A percentile compares a stretch with the other conserved stretches of the same genome.
Evolutionary conservation across 2,797 vertebrate species (phyloP).

Genomic region (Enteromius thamalakanensis): DNA sequence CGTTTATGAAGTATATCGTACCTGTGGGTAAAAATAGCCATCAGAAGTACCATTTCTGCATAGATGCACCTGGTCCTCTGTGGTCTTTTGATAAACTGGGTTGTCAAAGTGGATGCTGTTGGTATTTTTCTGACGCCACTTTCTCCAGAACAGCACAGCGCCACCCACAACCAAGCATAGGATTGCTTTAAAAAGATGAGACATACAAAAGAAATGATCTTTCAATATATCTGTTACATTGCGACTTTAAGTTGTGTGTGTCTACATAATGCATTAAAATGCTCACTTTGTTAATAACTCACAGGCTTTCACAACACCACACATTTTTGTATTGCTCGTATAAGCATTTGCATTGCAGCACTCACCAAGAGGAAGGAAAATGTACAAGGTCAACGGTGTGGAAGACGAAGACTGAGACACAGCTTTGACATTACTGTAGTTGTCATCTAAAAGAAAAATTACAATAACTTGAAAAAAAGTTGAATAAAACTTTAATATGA

Average conservation of each 20-base stretch:
- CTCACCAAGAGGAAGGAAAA: slow-evolving; percentile 83
- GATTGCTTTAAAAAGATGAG: slow-evolving; percentile 67
- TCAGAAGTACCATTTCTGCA: slow-evolving; percentile 81
- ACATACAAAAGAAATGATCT: neutral
- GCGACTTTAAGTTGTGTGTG: neutral
- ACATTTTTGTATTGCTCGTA: neutral
- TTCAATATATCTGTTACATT: neutral
- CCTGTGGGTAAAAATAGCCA: slow-evolving; percentile 83
- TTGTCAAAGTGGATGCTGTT: slow-evolving; percentile 94
- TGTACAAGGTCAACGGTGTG: slow-evolving; percentile 69
- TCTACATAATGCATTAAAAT: neutral
- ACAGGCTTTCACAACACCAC: neutral
- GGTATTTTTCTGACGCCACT: slow-evolving; percentile 83
- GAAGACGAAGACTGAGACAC: slow-evolving; percentile 50
- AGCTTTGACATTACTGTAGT: slow-evolving; percentile 12
- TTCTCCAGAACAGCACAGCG: slow-evolving; percentile 82
- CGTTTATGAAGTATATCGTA: slow-evolving; percentile 20
- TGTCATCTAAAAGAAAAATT: slow-evolving; percentile 56
- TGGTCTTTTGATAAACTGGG: slow-evolving; percentile 93
- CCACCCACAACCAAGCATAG: slow-evolving; percentile 73
- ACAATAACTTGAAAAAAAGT: neutral
- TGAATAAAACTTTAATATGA: neutral
- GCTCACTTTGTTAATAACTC: neutral
- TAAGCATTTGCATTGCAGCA: slow-evolving; percentile 23
- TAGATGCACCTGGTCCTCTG: slow-evolving; percentile 87